Percentiles rank a stretch among this genome's conserved stretches.
phyloP scores from a whole-genome alignment of 2,113 vertebrate genomes.

The Morone chrysops region DNA sequence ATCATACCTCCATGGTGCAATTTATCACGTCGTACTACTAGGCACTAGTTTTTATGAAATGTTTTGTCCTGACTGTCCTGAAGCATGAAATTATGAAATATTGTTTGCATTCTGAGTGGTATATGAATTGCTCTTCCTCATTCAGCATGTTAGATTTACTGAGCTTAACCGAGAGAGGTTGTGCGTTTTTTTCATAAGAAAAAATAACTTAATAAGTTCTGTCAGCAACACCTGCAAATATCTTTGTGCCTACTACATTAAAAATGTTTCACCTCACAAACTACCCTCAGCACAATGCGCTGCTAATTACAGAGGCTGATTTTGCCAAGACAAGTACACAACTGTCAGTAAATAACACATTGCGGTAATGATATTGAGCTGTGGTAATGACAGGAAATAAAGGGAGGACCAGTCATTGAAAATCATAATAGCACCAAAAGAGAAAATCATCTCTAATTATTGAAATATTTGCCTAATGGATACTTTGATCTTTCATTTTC shows the following conservation, averaged over 20 bases:
- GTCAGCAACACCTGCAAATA: background rate
- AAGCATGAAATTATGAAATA: too few relatives aligned
- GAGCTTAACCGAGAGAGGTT: background rate
- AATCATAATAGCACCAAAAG: background rate
- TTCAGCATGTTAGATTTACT: background rate
- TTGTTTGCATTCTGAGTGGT: background rate
- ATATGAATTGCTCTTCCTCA: background rate
- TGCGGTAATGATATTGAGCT: background rate
- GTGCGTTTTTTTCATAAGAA: background rate
- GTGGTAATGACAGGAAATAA: background rate
- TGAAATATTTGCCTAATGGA: constrained; percentile 14
- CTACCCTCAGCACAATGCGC: background rate
- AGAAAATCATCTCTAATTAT: background rate
- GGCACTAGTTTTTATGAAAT: background rate
- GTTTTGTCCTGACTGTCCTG: background rate
- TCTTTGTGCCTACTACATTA: background rate
- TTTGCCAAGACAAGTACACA: background rate
- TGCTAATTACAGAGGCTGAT: constrained; percentile 1
- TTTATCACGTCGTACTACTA: background rate
- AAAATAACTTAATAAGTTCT: background rate
- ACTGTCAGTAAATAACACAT: background rate
- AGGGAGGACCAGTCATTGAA: background rate
- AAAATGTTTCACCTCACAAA: background rate
- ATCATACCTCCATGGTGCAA: background rate
- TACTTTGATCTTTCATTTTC: background rate